Conservation (phyloP, 2,888 invertebrate species). For the Elmis aenea region DNA sequence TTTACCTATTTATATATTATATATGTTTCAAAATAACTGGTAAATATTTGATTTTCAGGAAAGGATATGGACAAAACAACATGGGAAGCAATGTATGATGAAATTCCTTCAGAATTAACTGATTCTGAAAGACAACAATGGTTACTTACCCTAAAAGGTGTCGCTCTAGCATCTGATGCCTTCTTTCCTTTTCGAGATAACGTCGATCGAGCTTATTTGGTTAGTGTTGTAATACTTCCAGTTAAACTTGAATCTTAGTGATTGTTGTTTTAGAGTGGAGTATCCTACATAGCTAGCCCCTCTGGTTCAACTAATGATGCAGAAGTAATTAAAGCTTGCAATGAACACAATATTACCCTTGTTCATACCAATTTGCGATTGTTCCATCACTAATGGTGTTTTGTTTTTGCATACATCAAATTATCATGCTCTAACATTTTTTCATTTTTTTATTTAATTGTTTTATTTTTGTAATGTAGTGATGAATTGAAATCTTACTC, state of each 20-base stretch:
- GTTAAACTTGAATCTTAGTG: conserved; percentile 4
- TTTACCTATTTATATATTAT: too few species aligned
- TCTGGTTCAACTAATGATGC: conserved; percentile 92
- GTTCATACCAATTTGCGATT: conserved; percentile 86
- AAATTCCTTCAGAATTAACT: conserved; percentile 66
- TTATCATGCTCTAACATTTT: too few species aligned
- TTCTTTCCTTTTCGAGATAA: conserved; percentile 99
- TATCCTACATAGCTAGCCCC: conserved; percentile 88
- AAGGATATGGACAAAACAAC: conserved; percentile 75
- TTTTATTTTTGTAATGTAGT: too few species aligned
- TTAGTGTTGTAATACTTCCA: conserved; percentile 42
- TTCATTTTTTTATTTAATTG: too few species aligned
- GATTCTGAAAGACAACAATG: conserved; percentile 63
- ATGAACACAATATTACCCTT: conserved; percentile 82
- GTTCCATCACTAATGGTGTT: conserved; percentile 88
- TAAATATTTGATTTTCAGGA: conserved; percentile 44
- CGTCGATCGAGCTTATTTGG: conserved; percentile 86
- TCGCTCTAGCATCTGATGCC: conserved; percentile 90
- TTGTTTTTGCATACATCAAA: too few species aligned
- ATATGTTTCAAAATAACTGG: too few species aligned
- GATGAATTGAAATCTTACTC: too few species aligned
- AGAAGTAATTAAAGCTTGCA: conserved; percentile 83
- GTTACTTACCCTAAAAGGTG: conserved; percentile 66
- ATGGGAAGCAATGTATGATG: conserved; percentile 72
- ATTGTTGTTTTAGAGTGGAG: conserved; percentile 72